Evolutionary conservation across 2,113 vertebrate genomes (phyloP).

Genomic region (Verasper variegatus): DNA sequence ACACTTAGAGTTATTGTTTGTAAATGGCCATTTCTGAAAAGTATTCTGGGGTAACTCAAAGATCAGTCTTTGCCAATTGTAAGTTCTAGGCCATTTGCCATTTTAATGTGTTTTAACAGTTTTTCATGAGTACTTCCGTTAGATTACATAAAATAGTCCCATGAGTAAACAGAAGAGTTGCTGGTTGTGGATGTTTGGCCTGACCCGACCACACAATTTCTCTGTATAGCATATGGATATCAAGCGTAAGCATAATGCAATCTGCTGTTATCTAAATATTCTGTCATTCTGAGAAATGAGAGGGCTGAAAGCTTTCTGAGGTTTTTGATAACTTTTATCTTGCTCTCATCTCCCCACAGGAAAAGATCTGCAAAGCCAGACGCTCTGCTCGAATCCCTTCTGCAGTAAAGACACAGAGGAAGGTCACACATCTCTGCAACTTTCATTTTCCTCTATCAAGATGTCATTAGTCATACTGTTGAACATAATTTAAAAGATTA

Average conservation of each 20-base stretch:
- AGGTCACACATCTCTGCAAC: slow-evolving; percentile 2
- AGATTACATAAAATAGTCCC: not conserved
- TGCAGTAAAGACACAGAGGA: slow-evolving; percentile 84
- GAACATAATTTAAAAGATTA: slow-evolving; percentile 49
- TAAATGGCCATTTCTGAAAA: too few species aligned
- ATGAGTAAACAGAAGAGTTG: not conserved
- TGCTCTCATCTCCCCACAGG: slow-evolving; percentile 80
- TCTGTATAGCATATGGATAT: not conserved
- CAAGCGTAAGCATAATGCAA: not conserved
- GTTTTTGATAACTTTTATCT: slow-evolving; percentile 44
- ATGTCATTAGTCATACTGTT: slow-evolving; percentile 27
- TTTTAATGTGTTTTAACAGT: not conserved
- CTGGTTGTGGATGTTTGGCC: not conserved
- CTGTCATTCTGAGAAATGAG: slow-evolving; percentile 64
- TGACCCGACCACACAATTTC: not conserved
- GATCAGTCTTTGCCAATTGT: too few species aligned
- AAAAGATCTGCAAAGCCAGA: slow-evolving; percentile 95
- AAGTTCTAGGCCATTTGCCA: too few species aligned
- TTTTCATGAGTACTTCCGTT: not conserved
- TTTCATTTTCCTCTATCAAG: slow-evolving; percentile 2
- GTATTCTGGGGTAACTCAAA: too few species aligned
- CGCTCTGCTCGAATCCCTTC: slow-evolving; percentile 91
- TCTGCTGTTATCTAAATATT: not conserved
- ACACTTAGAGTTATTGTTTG: too few species aligned
- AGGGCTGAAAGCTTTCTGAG: slow-evolving; percentile 3